phyloP scores from a whole-genome alignment of 1,140 invertebrate species.

The Brachionus koreanus region DNA sequence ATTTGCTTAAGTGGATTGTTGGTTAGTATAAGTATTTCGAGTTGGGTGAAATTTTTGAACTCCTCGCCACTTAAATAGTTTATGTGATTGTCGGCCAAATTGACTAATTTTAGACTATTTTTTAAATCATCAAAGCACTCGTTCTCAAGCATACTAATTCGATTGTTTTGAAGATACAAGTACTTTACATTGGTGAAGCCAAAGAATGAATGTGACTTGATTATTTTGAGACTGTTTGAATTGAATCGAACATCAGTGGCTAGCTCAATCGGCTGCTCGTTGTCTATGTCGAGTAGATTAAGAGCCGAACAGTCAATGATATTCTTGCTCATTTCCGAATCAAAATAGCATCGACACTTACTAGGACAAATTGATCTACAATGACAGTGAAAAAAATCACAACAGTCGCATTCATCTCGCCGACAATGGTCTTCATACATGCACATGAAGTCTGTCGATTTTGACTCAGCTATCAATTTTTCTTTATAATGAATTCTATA shows the following conservation, averaged over 20 bases:
- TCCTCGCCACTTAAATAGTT: constrained; percentile 32
- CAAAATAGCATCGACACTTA: constrained; percentile 28
- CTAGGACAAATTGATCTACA: constrained; percentile 34
- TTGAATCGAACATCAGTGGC: constrained; percentile 36
- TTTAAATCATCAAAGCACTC: constrained; percentile 21
- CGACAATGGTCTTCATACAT: constrained; percentile 23
- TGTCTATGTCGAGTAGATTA: not conserved
- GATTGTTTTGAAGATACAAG: constrained; percentile 28
- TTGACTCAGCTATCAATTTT: not conserved
- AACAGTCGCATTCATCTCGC: constrained; percentile 12
- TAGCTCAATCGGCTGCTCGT: not conserved
- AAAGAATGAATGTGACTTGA: constrained; percentile 29
- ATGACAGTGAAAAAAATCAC: constrained; percentile 37
- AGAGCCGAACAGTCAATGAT: constrained; percentile 1
- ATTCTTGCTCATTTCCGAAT: not conserved
- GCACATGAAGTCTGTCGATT: not conserved
- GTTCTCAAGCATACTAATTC: not conserved
- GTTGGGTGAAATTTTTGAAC: constrained; percentile 21
- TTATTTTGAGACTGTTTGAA: not conserved
- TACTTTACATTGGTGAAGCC: constrained; percentile 26
- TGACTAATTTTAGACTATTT: not conserved
- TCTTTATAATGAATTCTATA: not conserved
- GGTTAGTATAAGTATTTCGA: not conserved
- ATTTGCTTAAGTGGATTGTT: constrained; percentile 26
- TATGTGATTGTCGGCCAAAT: constrained; percentile 28